Base-by-base conservation (phyloP, 2,888 invertebrate genomes). In the Catocala nupta region DNA sequence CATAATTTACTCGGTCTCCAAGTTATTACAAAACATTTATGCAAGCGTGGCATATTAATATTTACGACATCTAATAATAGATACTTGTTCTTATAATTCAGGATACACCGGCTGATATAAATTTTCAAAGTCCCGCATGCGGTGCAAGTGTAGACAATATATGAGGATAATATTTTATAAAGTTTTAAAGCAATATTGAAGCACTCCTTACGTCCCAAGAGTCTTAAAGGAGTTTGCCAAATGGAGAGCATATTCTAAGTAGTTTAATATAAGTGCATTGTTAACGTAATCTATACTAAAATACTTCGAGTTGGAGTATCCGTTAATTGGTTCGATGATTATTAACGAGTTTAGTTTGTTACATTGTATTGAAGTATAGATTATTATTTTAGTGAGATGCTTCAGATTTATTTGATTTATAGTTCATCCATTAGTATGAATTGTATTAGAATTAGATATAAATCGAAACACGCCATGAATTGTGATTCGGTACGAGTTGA, bases 111-210 rank as follows among this genome's bases (percentile, higher is more conserved):
- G 70, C 73, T 77, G 75, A 81, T 82, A 84, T 86, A 87, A 85
- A 85, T 85, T 81, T 70, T 62, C 59, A 72, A 85, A 82, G 78
- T 80, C 78, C 76, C 77, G 77, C 76, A 75, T 77, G 73, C 72
- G 82, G 80, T 81, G 81, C 85, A 81, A 84, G 81, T 80, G 84
- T 81, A 88, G 87, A 90, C 89, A 87, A 89, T 88, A 84, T 90
- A 89, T 83, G 86, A 78, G 83, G 81, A 85, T 83, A 86, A 88
- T 89, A 90, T 90, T 87, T 90, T 81, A 85, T 79, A 90, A 86
- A 85, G 86, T 88, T 86, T 82, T 83, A 73, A 88, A 86, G 84
- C 85, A 86, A 90, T 90, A 90, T 88, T 83, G 84, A 80, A 78
- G 81, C 78, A 79, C 78, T 81, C 76, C 81, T 81, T 73, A 73